A percentile compares a stretch with the other conserved stretches of the same genome.
These are phyloP conservation scores for Brienomyrus longianalis DNA, from an alignment of 2,113 vertebrate genomes.

Conservation along the genomic window DNA sequence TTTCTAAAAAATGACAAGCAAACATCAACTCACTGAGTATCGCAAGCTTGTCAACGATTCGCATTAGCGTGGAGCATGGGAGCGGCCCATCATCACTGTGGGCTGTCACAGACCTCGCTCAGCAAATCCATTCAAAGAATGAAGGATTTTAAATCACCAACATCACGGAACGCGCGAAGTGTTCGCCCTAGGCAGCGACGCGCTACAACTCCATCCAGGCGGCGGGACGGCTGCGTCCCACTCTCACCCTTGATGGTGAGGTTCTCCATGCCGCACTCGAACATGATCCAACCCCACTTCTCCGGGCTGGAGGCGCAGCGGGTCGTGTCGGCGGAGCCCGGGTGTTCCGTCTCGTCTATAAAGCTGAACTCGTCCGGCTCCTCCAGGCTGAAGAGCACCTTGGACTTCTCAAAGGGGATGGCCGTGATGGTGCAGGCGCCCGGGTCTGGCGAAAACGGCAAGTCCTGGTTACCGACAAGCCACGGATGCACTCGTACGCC, in stretches of 20 bases:
- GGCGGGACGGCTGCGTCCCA: neutral
- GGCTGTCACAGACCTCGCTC: neutral
- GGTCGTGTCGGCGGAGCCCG: conserved; percentile 63
- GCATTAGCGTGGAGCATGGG: neutral
- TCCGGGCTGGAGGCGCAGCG: conserved; percentile 73
- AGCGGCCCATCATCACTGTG: neutral
- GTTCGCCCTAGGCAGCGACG: neutral
- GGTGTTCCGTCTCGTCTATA: conserved; percentile 83
- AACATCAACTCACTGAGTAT: neutral
- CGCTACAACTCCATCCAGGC: neutral
- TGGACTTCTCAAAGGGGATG: conserved; percentile 96
- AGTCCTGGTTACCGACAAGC: neutral
- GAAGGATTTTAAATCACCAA: neutral
- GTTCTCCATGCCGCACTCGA: conserved; percentile 97
- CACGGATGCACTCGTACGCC: neutral
- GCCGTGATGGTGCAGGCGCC: conserved; percentile 93
- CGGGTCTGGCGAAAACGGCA: conserved; percentile 61
- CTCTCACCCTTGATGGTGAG: conserved; percentile 87
- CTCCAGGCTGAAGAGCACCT: conserved; percentile 95
- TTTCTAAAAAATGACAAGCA: neutral
- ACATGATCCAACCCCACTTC: conserved; percentile 99
- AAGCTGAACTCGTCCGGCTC: conserved; percentile 88
- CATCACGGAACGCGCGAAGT: neutral
- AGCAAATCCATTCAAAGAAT: neutral
- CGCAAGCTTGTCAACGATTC: neutral